A percentile compares a stretch with the other conserved stretches of the same genome.
Evolutionary conservation across 2,113 vertebrate species (phyloP).

Genomic region (Paralichthys olivaceus): DNA sequence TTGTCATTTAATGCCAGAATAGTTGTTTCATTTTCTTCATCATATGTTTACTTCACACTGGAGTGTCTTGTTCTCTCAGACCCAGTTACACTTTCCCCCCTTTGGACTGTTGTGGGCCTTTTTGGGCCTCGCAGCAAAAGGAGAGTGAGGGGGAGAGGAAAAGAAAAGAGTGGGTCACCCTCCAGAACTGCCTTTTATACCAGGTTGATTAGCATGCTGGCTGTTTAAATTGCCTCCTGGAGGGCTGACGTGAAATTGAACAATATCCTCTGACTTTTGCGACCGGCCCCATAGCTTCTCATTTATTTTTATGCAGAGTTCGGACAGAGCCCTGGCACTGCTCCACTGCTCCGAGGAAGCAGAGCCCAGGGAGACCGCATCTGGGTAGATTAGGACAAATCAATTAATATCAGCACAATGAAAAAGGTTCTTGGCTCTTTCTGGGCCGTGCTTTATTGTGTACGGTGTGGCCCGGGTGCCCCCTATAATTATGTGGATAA

Average conservation of each 20-base stretch:
- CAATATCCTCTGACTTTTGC: conserved; percentile 80
- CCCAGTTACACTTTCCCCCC: conserved; percentile 38
- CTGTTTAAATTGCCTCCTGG: conserved; percentile 82
- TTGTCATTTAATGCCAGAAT: conserved; percentile 10
- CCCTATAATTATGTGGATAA: conserved; percentile 65
- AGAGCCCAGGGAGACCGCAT: conserved; percentile 61
- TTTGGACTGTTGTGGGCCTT: conserved; percentile 51
- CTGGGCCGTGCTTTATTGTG: conserved; percentile 58
- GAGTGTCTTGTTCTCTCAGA: conserved; percentile 57
- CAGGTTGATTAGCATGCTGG: conserved; percentile 79
- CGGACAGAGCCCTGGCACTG: conserved; percentile 67
- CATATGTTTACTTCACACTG: conserved; percentile 32
- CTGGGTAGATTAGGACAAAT: conserved; percentile 75
- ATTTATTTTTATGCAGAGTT: conserved; percentile 82
- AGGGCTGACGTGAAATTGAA: conserved; percentile 79
- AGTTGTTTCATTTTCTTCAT: conserved; percentile 41
- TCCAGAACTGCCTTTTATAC: conserved; percentile 71
- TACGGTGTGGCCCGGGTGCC: conserved; percentile 52
- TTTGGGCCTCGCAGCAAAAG: conserved; percentile 58
- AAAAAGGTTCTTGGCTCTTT: conserved; percentile 64
- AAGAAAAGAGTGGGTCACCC: conserved; percentile 52
- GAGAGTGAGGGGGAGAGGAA: conserved; percentile 2
- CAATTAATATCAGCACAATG: conserved; percentile 79
- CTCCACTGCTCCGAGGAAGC: conserved; percentile 61
- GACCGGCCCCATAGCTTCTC: conserved; percentile 77